A percentile compares a stretch with the other conserved stretches of the same genome.
phyloP scores from a whole-genome alignment of 2,888 invertebrate species.

The Drosophila fungiperda region DNA sequence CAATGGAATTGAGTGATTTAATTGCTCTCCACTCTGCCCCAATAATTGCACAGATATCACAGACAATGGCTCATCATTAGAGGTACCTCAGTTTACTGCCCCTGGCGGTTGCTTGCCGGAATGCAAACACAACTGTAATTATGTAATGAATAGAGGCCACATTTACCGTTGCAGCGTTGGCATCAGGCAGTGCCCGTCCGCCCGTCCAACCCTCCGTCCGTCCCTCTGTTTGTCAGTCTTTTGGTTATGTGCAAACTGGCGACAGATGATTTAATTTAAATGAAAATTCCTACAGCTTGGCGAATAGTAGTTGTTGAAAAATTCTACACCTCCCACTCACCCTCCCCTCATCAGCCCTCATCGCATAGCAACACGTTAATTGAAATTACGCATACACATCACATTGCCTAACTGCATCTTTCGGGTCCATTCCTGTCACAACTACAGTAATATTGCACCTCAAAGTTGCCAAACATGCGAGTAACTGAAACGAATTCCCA shows the following conservation, averaged over 20 bases:
- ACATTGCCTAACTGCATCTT: constrained; percentile 58
- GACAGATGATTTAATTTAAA: constrained; percentile 70
- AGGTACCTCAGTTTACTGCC: constrained; percentile 26
- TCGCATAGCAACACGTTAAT: background rate
- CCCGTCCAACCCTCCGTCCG: background rate
- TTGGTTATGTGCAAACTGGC: constrained; percentile 45
- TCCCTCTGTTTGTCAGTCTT: no score
- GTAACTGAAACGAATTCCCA: background rate
- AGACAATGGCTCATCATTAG: constrained; percentile 71
- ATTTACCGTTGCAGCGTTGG: constrained; percentile 54
- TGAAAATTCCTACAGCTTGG: constrained; percentile 63
- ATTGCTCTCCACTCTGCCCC: constrained; percentile 4
- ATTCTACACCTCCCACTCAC: background rate
- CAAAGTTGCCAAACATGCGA: constrained; percentile 34
- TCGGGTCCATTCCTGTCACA: constrained; percentile 49
- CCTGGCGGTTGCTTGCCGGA: constrained; percentile 48
- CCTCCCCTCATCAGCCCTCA: background rate
- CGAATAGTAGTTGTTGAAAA: constrained; percentile 28
- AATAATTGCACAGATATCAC: background rate
- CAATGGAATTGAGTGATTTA: constrained; percentile 14
- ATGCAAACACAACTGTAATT: constrained; percentile 76
- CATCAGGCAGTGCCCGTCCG: background rate
- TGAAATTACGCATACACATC: constrained; percentile 68
- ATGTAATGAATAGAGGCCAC: constrained; percentile 75
- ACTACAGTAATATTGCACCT: constrained; percentile 28